A percentile compares a stretch with the other conserved stretches of the same genome.
Conservation (phyloP, 2,113 vertebrate species). For the Myocastor coypus region DNA sequence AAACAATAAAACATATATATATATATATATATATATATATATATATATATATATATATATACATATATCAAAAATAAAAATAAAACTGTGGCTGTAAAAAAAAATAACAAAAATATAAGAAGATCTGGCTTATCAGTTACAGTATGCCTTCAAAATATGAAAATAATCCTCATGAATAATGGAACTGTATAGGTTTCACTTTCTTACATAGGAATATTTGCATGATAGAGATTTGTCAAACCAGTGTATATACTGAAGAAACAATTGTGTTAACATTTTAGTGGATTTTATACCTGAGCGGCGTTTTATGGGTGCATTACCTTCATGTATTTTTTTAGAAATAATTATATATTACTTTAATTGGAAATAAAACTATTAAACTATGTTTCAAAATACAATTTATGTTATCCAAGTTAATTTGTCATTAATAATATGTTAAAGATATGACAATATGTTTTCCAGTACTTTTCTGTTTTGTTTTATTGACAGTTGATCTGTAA, state of each 20-base stretch:
- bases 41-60: too few relatives aligned
- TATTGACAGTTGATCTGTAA: neutral
- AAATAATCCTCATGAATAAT: neutral
- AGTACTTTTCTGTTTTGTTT: constrained; percentile 15
- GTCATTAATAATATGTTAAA: constrained; percentile 29
- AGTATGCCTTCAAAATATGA: neutral
- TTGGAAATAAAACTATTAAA: neutral
- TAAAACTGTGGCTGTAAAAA: too few relatives aligned
- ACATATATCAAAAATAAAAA: too few relatives aligned
- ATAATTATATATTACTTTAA: neutral
- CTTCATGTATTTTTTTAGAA: neutral
- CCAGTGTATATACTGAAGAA: neutral
- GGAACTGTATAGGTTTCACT: neutral
- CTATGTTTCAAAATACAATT: constrained; percentile 24
- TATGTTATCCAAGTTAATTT: neutral
- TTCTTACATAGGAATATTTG: neutral
- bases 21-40: too few relatives aligned
- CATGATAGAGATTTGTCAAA: neutral
- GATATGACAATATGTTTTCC: neutral
- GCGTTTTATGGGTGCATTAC: neutral
- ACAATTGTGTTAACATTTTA: neutral
- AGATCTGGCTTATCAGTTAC: neutral
- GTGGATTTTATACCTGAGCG: neutral
- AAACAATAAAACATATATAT: too few relatives aligned
- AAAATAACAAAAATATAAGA: neutral